These are phyloP conservation scores for Sinohyriopsis cumingii DNA, from an alignment of 2,888 invertebrate species.

Conservation along the genomic window DNA sequence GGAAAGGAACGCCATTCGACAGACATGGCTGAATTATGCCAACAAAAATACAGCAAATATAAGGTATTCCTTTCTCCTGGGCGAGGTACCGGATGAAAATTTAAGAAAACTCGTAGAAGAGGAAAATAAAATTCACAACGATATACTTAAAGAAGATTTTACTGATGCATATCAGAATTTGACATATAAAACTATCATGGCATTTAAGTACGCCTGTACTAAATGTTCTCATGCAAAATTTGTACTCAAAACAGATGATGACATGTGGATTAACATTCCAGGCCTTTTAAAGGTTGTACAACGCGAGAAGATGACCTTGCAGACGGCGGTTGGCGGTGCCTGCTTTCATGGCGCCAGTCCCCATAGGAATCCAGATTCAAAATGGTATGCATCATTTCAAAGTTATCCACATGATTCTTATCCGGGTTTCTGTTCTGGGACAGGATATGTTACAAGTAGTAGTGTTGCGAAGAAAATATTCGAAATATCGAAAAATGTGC, in stretches of 20 bases:
- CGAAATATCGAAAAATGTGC: slow-evolving; percentile 46
- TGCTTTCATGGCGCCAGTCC: slow-evolving; percentile 37
- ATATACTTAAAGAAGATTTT: slow-evolving; percentile 43
- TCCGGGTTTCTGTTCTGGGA: slow-evolving; percentile 60
- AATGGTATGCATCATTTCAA: slow-evolving; percentile 53
- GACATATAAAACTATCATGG: slow-evolving; percentile 43
- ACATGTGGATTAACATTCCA: slow-evolving; percentile 52
- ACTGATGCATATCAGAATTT: slow-evolving; percentile 38
- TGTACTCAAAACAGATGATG: slow-evolving; percentile 52
- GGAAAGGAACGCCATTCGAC: slow-evolving; percentile 28
- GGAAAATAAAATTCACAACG: slow-evolving; percentile 25
- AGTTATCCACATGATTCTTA: slow-evolving; percentile 48
- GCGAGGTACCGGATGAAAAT: slow-evolving; percentile 8
- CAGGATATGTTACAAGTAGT: slow-evolving; percentile 51
- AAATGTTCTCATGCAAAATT: slow-evolving; percentile 31
- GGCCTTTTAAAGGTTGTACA: slow-evolving; percentile 23
- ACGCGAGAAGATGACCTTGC: slow-evolving; percentile 9
- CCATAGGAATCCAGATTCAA: slow-evolving; percentile 43
- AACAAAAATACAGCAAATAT: slow-evolving; percentile 33
- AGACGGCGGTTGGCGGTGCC: slow-evolving; percentile 35
- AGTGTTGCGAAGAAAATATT: slow-evolving; percentile 41
- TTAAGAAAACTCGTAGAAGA: slow-evolving; percentile 5
- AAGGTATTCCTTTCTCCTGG: slow-evolving; percentile 33
- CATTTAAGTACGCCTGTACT: slow-evolving; percentile 36
- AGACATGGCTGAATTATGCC: slow-evolving; percentile 31